Base-by-base conservation (phyloP, 2,113 vertebrate genomes). In the Cyphomyrus discorhynchus region DNA sequence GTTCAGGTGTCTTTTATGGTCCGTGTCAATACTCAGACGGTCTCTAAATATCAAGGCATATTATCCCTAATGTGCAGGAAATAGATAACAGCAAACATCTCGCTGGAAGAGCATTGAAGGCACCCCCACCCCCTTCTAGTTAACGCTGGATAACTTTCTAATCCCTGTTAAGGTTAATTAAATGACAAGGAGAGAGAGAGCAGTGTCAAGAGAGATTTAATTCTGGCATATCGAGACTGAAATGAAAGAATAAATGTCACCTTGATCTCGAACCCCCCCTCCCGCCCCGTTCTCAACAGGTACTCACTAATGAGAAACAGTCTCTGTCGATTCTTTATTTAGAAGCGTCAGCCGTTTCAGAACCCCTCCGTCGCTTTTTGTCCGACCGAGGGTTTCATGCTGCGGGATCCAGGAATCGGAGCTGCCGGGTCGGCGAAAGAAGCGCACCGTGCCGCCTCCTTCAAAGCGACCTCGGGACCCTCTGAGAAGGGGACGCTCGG, bases 131-230 rank as follows among this genome's bases (percentile, higher is more conserved):
- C 46, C 85, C 50, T 87, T 87, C 50, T 77, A 92, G 90, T 89
- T 88, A 90, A 88, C 50, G 39, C 46, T 86, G 50, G 90, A 92
- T 92, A 92, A 93, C 91, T 87, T 92, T 91, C 90, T 90, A 94
- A 94, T 93, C 91, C 90, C 62, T 74, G 47, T 82, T 91, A 91
- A 93, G 91, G 92, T 91, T 93, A 91, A 92, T 93, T 91, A 92
- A 92, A 93, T 90, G 93, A 92, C 92, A 88, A 90, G 35, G 88
- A 93, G 91, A 88, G 91, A 88, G 86, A 88, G 53, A 24, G 88
- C 62, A 50, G 19, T 80, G 27, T 80, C 70, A 82, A 56, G 88
- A 89, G 47, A 89, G 46, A 89, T 52, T 89, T 50, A 49, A 88
- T 77, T 88, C 58, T 45, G 49, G 87, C 45, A 77, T 88, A 50